Conservation (phyloP, 2,888 invertebrate species). For the Lamproptera curius region DNA sequence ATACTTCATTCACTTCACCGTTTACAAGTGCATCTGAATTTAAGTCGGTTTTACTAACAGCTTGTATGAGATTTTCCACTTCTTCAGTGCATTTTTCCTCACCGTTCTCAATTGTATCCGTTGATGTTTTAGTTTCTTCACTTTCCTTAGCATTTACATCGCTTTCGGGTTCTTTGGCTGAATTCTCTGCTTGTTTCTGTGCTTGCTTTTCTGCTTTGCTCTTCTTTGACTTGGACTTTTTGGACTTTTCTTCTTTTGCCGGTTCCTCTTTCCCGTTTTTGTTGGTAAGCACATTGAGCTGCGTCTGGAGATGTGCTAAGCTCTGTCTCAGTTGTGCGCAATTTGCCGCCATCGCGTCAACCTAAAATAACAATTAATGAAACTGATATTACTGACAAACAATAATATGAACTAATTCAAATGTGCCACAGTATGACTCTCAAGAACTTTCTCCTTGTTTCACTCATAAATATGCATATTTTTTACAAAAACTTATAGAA, state of each 20-base stretch:
- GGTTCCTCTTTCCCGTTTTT: slow-evolving; percentile 48
- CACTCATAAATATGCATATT: too few species aligned
- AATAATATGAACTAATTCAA: too few species aligned
- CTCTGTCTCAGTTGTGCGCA: slow-evolving; percentile 79
- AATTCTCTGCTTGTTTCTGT: slow-evolving; percentile 37
- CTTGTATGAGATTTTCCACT: slow-evolving; percentile 55
- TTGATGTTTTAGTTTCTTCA: slow-evolving; percentile 13
- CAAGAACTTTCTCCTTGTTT: too few species aligned
- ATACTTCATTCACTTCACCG: slow-evolving; percentile 36
- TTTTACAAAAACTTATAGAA: too few species aligned
- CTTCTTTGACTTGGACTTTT: slow-evolving; percentile 65
- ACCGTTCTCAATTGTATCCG: neutral
- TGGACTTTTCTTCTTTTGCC: slow-evolving; percentile 55
- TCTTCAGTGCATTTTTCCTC: slow-evolving; percentile 34
- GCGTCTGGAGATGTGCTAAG: slow-evolving; percentile 77
- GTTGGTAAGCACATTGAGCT: slow-evolving; percentile 69
- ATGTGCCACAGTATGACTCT: too few species aligned
- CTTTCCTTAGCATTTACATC: slow-evolving; percentile 19
- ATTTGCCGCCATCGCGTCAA: slow-evolving; percentile 79
- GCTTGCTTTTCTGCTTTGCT: slow-evolving; percentile 45
- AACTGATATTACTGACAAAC: too few species aligned
- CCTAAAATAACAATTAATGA: slow-evolving; percentile 41
- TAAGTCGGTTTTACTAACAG: slow-evolving; percentile 55
- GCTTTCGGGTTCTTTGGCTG: slow-evolving; percentile 30
- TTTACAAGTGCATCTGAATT: slow-evolving; percentile 43